These are phyloP conservation scores for Xanthia togata DNA, from an alignment of 2,888 invertebrate species.

Conservation along the genomic window DNA sequence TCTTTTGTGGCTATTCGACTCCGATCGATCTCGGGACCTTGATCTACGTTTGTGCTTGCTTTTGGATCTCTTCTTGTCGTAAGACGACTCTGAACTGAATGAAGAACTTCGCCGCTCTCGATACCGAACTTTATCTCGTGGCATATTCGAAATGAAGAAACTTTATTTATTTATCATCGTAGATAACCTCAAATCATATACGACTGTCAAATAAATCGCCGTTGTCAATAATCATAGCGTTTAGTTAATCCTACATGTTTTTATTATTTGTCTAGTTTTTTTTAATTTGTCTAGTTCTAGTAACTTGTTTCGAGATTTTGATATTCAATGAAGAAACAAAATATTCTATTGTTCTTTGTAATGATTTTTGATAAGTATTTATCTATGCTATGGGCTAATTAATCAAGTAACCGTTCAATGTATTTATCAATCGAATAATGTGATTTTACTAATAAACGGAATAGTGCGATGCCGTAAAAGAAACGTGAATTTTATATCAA, in stretches of 20 bases:
- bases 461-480: background rate
- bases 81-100: constrained; percentile 85
- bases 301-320: too few relatives aligned
- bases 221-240: background rate
- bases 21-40: constrained; percentile 83
- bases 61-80: constrained; percentile 84
- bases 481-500: background rate
- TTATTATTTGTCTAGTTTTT: too few relatives aligned
- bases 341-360: too few relatives aligned
- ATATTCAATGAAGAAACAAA: too few relatives aligned
- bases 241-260: constrained; percentile 12
- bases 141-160: constrained; percentile 74
- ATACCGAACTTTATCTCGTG: constrained; percentile 85
- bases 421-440: too few relatives aligned
- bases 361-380: too few relatives aligned
- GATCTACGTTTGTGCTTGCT: constrained; percentile 84
- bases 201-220: background rate
- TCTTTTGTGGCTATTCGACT: constrained; percentile 79
- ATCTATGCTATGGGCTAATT: rapidly evolving
- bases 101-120: constrained; percentile 85
- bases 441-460: background rate
- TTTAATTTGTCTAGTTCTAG: too few relatives aligned
- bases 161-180: constrained; percentile 35
- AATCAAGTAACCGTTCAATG: background rate
- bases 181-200: constrained; percentile 23